Percentiles rank a stretch among this genome's conserved stretches.
Evolutionary conservation across 2,888 invertebrate species (phyloP).

Genomic region (Sesia apiformis): DNA sequence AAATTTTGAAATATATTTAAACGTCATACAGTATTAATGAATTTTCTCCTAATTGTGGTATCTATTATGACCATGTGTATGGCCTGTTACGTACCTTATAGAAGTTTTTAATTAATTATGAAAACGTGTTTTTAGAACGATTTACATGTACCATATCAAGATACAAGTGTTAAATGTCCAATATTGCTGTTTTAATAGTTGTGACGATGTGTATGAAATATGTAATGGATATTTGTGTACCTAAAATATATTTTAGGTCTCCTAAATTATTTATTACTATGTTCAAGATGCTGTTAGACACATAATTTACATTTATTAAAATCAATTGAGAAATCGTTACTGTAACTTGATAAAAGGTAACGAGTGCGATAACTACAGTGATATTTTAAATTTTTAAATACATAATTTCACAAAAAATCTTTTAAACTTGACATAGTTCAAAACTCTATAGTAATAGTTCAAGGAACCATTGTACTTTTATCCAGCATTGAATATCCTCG

Average conservation of each 20-base stretch:
- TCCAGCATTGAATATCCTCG: conserved; percentile 15
- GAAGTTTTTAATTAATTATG: conserved; percentile 22
- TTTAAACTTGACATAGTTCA: not conserved
- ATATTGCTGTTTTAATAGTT: conserved; percentile 14
- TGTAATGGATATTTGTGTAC: conserved; percentile 27
- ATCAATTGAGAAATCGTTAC: no score
- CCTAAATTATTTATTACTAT: conserved; percentile 8
- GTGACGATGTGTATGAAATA: not conserved
- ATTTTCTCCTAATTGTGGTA: not conserved
- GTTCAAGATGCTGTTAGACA: not conserved
- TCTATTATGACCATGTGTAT: conserved; percentile 14
- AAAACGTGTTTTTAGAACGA: conserved; percentile 40
- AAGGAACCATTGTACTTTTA: conserved; percentile 10
- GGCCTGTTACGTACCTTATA: conserved; percentile 35
- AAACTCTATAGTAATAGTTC: not conserved
- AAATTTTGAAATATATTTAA: conserved; percentile 28
- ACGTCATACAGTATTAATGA: conserved; percentile 45
- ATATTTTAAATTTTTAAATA: no score
- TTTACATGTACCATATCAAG: conserved; percentile 58
- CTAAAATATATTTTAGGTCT: conserved; percentile 20
- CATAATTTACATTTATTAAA: no score
- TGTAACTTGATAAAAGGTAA: no score
- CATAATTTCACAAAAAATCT: no score
- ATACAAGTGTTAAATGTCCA: conserved; percentile 19
- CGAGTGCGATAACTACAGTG: no score